A percentile compares a stretch with the other conserved stretches of the same genome.
These are phyloP conservation scores for Limnodromus scolopaceus DNA, from an alignment of 2,797 vertebrate genomes.

Conservation along the genomic window DNA sequence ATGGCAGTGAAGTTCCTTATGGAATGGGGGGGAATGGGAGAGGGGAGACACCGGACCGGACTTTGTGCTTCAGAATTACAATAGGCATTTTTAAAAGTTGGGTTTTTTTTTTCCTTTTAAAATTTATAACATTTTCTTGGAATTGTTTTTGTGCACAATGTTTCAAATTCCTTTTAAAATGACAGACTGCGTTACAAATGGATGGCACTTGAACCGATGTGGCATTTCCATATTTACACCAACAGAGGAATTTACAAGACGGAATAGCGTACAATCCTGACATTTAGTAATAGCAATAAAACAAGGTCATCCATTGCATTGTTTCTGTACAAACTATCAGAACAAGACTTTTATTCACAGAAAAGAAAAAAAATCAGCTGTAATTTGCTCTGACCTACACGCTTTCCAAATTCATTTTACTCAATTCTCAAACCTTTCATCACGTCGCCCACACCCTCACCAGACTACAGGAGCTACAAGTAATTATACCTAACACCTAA, in stretches of 20 bases:
- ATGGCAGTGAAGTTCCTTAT: slow-evolving; percentile 86
- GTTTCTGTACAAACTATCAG: slow-evolving; percentile 95
- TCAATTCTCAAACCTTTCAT: slow-evolving; percentile 86
- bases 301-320: slow-evolving; percentile 88
- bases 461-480: slow-evolving; percentile 87
- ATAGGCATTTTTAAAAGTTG: slow-evolving; percentile 79
- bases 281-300: slow-evolving; percentile 91
- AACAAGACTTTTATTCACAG: slow-evolving; percentile 89
- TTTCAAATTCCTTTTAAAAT: slow-evolving; percentile 82
- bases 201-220: slow-evolving; percentile 90
- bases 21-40: slow-evolving; percentile 82
- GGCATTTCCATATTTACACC: slow-evolving; percentile 95
- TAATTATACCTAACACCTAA: slow-evolving; percentile 88
- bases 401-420: slow-evolving; percentile 80
- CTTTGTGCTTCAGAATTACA: slow-evolving; percentile 80
- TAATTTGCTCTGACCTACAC: slow-evolving; percentile 91
- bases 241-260: slow-evolving; percentile 96
- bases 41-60: slow-evolving; percentile 64
- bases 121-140: slow-evolving; percentile 65
- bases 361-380: slow-evolving; percentile 72
- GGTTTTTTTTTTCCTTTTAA: neutral
- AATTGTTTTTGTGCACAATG: slow-evolving; percentile 41
- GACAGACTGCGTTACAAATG: slow-evolving; percentile 90
- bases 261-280: slow-evolving; percentile 90
- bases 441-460: slow-evolving; percentile 89